Evolutionary conservation across 2,888 invertebrate genomes (phyloP).

Genomic region (Selenia dentaria): DNA sequence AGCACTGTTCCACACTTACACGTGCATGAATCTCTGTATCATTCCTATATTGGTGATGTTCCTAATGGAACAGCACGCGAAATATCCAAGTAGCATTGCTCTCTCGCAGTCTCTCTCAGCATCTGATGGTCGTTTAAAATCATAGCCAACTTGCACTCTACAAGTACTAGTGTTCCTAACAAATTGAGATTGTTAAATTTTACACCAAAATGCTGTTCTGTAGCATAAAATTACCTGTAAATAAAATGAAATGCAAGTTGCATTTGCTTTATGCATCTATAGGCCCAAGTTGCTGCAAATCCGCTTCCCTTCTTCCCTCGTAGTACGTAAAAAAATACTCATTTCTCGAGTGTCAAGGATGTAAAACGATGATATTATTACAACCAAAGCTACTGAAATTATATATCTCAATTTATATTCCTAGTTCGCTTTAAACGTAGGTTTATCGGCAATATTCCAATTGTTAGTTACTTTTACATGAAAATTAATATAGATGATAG

Average conservation of each 20-base stretch:
- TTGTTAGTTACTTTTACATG: slow-evolving; percentile 71
- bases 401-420: slow-evolving; percentile 82
- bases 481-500: slow-evolving; percentile 69
- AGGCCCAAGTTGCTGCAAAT: slow-evolving; percentile 43
- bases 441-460: slow-evolving; percentile 80
- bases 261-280: slow-evolving; percentile 28
- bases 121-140: slow-evolving; percentile 16
- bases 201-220: not conserved
- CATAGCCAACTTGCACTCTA: slow-evolving; percentile 16
- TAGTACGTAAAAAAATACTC: slow-evolving; percentile 64
- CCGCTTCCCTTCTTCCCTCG: slow-evolving; percentile 46
- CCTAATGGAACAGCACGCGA: slow-evolving; percentile 43
- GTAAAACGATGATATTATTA: slow-evolving; percentile 67
- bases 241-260: not conserved
- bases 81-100: slow-evolving; percentile 58
- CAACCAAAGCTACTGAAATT: slow-evolving; percentile 83
- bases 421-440: slow-evolving; percentile 82
- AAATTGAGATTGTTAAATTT: no score
- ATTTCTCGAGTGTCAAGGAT: slow-evolving; percentile 43
- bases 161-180: not conserved
- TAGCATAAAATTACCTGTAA: not conserved
- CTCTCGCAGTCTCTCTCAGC: slow-evolving; percentile 46
- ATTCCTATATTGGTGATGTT: slow-evolving; percentile 57
- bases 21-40: slow-evolving; percentile 69
- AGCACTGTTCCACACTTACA: slow-evolving; percentile 79